Conservation (phyloP, 2,888 invertebrate genomes). For the Scaptomyza parva region DNA sequence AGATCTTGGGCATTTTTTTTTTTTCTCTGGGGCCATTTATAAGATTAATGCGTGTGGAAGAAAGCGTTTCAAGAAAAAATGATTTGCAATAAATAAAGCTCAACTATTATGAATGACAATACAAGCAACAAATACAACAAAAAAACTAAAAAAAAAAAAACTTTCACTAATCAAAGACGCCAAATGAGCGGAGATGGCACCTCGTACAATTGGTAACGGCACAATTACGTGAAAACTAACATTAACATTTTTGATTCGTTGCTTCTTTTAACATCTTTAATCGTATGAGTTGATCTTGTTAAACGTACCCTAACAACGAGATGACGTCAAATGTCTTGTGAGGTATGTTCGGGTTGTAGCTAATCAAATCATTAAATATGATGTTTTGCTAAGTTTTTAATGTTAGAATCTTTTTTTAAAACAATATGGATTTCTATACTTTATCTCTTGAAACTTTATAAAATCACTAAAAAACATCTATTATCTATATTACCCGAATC, state of each 20-base stretch:
- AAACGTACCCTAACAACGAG: background rate
- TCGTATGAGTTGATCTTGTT: slow-evolving; percentile 7
- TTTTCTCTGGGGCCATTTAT: slow-evolving; percentile 42
- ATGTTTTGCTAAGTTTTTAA: too few species aligned
- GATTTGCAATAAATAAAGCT: slow-evolving; percentile 61
- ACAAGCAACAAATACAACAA: slow-evolving; percentile 7
- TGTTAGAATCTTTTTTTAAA: too few species aligned
- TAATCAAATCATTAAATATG: too few species aligned
- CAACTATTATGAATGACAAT: slow-evolving; percentile 35
- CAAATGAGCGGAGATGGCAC: slow-evolving; percentile 35
- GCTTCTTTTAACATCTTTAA: slow-evolving; percentile 2
- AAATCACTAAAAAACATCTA: background rate
- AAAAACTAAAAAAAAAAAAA: slow-evolving; percentile 38
- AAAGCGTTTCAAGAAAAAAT: slow-evolving; percentile 57
- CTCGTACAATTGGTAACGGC: slow-evolving; percentile 62
- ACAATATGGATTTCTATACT: too few species aligned
- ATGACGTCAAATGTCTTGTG: too few species aligned
- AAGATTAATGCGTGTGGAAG: slow-evolving; percentile 54
- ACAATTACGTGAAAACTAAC: slow-evolving; percentile 48
- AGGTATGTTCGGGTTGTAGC: too few species aligned
- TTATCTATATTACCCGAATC: background rate
- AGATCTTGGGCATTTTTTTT: slow-evolving; percentile 44
- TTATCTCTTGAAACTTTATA: background rate
- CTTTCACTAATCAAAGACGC: slow-evolving; percentile 67
- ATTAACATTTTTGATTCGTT: slow-evolving; percentile 40